phyloP scores from a whole-genome alignment of 2,888 invertebrate genomes.

The Macrophya annulata region DNA sequence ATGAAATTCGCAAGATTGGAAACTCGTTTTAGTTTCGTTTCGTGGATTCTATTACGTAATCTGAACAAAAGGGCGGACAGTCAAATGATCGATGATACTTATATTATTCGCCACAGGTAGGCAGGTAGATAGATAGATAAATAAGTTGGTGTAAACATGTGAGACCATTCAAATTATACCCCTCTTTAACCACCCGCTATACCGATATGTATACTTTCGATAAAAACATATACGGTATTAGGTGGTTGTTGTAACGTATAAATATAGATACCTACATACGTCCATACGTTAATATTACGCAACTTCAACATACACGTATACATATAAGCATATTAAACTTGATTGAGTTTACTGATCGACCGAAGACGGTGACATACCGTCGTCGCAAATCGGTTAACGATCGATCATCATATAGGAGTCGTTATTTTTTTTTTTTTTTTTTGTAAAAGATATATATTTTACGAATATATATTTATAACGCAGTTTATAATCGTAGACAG shows the following conservation, averaged over 20 bases:
- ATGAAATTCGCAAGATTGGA: too few species aligned
- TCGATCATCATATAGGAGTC: background rate
- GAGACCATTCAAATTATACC: background rate
- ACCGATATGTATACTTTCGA: background rate
- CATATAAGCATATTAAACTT: background rate
- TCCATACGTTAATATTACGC: background rate
- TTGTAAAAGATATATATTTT: background rate
- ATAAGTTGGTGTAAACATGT: too few species aligned
- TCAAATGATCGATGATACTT: slow-evolving; percentile 15
- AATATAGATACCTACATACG: background rate
- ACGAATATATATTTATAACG: background rate
- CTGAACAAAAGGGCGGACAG: slow-evolving; percentile 23
- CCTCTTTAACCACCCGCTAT: background rate
- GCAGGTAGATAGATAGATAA: too few species aligned
- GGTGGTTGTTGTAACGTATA: too few species aligned
- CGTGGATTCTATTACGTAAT: background rate
- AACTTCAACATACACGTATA: background rate
- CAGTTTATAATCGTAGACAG: background rate
- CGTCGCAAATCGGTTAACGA: background rate
- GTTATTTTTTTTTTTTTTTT: too few species aligned
- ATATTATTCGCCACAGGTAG: slow-evolving; percentile 21
- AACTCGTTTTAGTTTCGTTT: too few species aligned
- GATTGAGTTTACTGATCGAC: slow-evolving; percentile 49
- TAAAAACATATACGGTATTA: background rate
- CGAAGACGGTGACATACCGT: background rate